Conservation (phyloP, 2,797 vertebrate species). For the Helostoma temminkii region DNA sequence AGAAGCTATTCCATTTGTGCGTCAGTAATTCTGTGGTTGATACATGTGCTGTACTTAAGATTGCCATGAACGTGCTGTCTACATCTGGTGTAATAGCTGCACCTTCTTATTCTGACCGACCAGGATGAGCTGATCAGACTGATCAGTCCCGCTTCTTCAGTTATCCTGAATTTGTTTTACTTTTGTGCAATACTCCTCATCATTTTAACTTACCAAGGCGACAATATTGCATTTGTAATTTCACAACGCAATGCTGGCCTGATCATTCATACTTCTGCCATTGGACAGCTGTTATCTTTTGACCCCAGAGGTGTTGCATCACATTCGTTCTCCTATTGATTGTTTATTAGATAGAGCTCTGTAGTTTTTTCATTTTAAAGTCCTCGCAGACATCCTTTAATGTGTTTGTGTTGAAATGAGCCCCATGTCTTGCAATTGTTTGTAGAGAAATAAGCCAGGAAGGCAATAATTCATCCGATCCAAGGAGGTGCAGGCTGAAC, state of each 20-base stretch:
- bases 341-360: constrained; percentile 13
- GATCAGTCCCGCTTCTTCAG: no score
- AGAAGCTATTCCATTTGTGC: no score
- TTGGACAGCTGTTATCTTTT: constrained; percentile 31
- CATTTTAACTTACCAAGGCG: background rate
- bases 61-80: no score
- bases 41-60: no score
- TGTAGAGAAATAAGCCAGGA: constrained; percentile 17
- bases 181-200: no score
- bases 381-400: constrained; percentile 7
- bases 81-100: no score
- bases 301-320: constrained; percentile 23
- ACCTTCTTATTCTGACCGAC: no score
- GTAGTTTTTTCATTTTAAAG: background rate
- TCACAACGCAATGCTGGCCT: background rate
- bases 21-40: no score
- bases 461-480: constrained; percentile 29
- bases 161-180: no score
- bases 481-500: background rate
- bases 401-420: constrained; percentile 18
- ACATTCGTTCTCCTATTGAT: constrained; percentile 18
- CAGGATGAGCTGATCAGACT: no score
- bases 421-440: background rate
- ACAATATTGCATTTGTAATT: background rate
- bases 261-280: background rate